Percentiles rank a stretch among this genome's conserved stretches.
These are phyloP conservation scores for Salvelinus sp. DNA, from an alignment of 2,113 vertebrate genomes.

Conservation along the genomic window DNA sequence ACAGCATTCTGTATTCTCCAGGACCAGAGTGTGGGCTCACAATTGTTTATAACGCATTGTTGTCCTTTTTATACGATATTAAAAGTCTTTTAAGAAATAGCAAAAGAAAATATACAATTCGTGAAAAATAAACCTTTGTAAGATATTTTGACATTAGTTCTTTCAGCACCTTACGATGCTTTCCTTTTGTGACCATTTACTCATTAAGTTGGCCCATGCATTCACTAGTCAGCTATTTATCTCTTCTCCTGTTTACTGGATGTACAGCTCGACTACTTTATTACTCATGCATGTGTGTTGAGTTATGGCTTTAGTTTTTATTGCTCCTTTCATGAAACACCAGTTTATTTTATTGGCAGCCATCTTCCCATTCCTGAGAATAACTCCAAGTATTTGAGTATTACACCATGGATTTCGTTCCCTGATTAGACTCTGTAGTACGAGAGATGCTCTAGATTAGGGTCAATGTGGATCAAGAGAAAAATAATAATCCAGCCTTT, in stretches of 20 bases:
- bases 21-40: constrained; percentile 9
- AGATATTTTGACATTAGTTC: constrained; percentile 33
- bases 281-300: constrained; percentile 26
- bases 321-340: background rate
- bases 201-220: constrained; percentile 20
- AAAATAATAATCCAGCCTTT: constrained; percentile 75
- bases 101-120: constrained; percentile 26
- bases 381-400: background rate
- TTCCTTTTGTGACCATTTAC: constrained; percentile 48
- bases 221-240: constrained; percentile 28
- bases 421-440: background rate
- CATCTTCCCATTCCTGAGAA: constrained; percentile 16
- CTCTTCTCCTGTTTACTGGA: constrained; percentile 42
- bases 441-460: constrained; percentile 21
- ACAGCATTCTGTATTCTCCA: constrained; percentile 36
- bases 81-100: constrained; percentile 26
- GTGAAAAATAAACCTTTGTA: constrained; percentile 32
- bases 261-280: constrained; percentile 34
- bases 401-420: constrained; percentile 22
- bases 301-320: background rate
- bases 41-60: constrained; percentile 6
- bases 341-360: background rate
- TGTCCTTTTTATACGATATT: constrained; percentile 21
- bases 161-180: constrained; percentile 52
- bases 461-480: constrained; percentile 29